Conservation (phyloP, 2,888 invertebrate species). For the Polydesmus complanatus region DNA sequence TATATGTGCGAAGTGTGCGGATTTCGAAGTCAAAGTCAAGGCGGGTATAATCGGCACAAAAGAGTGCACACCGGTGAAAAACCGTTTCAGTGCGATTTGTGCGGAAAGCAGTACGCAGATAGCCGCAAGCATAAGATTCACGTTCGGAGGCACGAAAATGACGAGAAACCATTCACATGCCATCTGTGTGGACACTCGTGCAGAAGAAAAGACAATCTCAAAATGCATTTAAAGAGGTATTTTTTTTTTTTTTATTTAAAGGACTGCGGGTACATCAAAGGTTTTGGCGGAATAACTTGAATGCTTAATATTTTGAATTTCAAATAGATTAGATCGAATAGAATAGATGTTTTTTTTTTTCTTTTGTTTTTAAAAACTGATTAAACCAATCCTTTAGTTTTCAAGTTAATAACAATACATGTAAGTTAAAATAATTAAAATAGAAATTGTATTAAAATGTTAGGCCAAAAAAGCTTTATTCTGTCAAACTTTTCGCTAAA, state of each 20-base stretch:
- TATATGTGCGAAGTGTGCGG: background rate
- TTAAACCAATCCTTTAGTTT: no score
- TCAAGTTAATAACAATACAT: no score
- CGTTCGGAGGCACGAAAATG: constrained; percentile 3
- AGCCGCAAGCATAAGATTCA: constrained; percentile 10
- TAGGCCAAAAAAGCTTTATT: no score
- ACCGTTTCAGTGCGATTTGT: constrained; percentile 3
- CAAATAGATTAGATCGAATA: no score
- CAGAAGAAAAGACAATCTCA: constrained; percentile 17
- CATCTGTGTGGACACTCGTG: constrained; percentile 21
- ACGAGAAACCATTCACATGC: constrained; percentile 24
- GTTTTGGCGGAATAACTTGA: background rate
- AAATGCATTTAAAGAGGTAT: constrained; percentile 21
- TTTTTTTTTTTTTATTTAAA: no score
- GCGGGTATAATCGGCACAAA: constrained; percentile 11
- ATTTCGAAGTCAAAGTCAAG: background rate
- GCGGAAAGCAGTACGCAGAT: constrained; percentile 12
- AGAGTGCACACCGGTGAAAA: constrained; percentile 10
- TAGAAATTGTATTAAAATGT: no score
- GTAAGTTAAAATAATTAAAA: no score
- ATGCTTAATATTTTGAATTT: no score
- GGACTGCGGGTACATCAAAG: background rate
- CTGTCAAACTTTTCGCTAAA: no score
- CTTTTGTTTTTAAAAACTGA: no score
- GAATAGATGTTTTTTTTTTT: no score